phyloP scores from a whole-genome alignment of 2,113 vertebrate species.

The Mobula hypostoma region DNA sequence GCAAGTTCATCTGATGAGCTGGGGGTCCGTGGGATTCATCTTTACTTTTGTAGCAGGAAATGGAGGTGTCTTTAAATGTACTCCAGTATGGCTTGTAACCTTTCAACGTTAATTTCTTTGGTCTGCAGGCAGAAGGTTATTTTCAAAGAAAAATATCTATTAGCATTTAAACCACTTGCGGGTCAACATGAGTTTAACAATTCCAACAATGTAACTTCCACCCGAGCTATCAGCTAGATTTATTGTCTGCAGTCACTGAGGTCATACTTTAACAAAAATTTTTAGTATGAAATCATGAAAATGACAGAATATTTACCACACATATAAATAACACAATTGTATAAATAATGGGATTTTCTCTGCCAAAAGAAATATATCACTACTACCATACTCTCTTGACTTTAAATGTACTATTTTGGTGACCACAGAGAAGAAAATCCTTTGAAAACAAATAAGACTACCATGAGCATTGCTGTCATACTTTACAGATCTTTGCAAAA shows the following conservation, averaged over 20 bases:
- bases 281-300: background rate
- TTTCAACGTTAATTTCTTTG: conserved; percentile 96
- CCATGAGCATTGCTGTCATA: background rate
- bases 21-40: conserved; percentile 89
- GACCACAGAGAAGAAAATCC: background rate
- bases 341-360: background rate
- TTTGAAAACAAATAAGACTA: background rate
- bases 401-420: background rate
- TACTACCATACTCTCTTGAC: background rate
- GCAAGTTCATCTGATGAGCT: conserved; percentile 89
- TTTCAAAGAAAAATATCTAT: background rate
- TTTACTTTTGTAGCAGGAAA: conserved; percentile 96
- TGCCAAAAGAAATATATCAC: background rate
- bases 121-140: conserved; percentile 51
- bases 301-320: background rate
- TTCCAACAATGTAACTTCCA: background rate
- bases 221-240: too few species aligned
- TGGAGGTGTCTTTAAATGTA: conserved; percentile 97
- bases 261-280: background rate
- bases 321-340: background rate
- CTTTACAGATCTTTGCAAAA: background rate
- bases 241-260: background rate
- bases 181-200: background rate
- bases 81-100: conserved; percentile 98
- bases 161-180: background rate